phyloP scores from a whole-genome alignment of 2,113 vertebrate species.

The Rhinolophus ferrumequinum region DNA sequence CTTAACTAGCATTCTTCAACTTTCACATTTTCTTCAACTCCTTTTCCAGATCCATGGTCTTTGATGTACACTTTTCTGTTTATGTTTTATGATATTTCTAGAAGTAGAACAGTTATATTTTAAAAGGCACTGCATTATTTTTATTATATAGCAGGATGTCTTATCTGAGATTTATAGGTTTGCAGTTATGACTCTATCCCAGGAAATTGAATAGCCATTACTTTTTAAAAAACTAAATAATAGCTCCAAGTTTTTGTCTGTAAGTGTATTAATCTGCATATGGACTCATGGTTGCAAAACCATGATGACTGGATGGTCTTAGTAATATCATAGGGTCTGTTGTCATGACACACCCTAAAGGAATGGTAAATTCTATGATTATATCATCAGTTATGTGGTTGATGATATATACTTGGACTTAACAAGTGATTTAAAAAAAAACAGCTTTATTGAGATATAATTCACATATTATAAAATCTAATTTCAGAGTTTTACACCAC shows the following conservation, averaged over 20 bases:
- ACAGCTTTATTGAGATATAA: neutral
- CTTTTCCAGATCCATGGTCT: neutral
- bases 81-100: constrained; percentile 24
- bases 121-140: neutral
- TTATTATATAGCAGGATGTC: constrained; percentile 36
- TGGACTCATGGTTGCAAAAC: neutral
- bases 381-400: neutral
- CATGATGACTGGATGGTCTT: neutral
- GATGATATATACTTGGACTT: neutral
- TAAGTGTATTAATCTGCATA: neutral
- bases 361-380: neutral
- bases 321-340: neutral
- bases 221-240: neutral
- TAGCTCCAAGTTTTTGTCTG: neutral
- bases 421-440: neutral
- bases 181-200: neutral
- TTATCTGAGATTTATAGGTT: constrained; percentile 4
- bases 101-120: constrained; percentile 21
- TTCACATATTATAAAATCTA: neutral
- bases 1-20: constrained; percentile 18
- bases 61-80: neutral
- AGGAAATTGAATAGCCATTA: neutral
- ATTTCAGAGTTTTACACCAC: neutral
- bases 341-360: neutral
- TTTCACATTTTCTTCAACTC: constrained; percentile 1